These are phyloP conservation scores for Leptosomus discolor DNA, from an alignment of 2,113 vertebrate genomes.

Conservation along the genomic window DNA sequence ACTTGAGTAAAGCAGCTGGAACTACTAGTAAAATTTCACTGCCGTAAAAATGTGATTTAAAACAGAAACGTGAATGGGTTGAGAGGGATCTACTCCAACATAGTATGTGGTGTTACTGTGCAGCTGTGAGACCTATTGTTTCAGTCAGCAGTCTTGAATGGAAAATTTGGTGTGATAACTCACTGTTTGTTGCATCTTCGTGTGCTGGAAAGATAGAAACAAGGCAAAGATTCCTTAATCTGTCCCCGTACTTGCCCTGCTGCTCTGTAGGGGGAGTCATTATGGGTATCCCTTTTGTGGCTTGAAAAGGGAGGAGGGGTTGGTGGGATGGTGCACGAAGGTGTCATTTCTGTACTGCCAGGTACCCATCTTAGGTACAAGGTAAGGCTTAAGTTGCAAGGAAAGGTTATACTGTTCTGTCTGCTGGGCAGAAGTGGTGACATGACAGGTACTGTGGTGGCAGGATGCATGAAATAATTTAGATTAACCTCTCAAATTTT, in stretches of 20 bases:
- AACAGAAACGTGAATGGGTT: not conserved
- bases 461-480: not conserved
- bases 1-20: not conserved
- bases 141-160: not conserved
- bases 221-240: not conserved
- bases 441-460: not conserved
- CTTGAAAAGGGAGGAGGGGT: not conserved
- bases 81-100: not conserved
- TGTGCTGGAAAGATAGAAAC: not conserved
- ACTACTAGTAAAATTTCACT: not conserved
- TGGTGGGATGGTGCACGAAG: not conserved
- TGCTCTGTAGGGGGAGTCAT: not conserved
- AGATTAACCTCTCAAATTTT: not conserved
- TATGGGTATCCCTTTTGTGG: not conserved
- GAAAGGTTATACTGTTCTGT: not conserved
- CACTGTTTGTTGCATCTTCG: not conserved
- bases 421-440: not conserved
- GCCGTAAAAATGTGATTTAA: not conserved
- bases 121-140: not conserved
- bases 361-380: not conserved
- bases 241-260: not conserved
- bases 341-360: rapidly evolving
- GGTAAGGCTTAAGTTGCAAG: not conserved
- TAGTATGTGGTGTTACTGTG: not conserved
- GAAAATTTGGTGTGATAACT: not conserved